These are phyloP conservation scores for Carduelis carduelis DNA, from an alignment of 2,797 vertebrate genomes.

Conservation along the genomic window DNA sequence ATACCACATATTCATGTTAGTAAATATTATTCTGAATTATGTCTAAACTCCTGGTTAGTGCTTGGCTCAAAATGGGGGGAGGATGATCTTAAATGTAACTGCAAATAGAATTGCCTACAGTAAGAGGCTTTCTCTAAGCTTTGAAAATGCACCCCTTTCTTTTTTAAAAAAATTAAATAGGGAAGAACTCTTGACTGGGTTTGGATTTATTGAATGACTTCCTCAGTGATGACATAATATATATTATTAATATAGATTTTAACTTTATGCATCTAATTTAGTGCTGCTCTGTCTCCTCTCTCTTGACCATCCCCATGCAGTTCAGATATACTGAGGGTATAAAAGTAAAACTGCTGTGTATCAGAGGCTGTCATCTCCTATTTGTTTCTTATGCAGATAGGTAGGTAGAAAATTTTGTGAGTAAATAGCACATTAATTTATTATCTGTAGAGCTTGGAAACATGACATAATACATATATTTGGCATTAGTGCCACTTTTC, in stretches of 20 bases:
- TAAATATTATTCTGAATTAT: neutral
- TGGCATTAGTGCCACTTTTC: neutral
- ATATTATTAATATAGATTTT: neutral
- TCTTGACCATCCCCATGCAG: neutral
- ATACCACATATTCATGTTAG: neutral
- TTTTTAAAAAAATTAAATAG: accelerated
- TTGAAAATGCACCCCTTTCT: neutral
- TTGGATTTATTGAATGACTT: neutral
- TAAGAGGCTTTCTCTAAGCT: neutral
- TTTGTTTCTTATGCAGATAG: neutral
- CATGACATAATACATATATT: neutral
- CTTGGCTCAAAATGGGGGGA: neutral
- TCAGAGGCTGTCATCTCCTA: neutral
- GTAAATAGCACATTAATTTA: neutral
- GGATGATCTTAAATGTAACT: neutral
- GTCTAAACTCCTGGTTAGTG: neutral
- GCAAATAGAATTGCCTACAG: neutral
- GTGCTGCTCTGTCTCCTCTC: neutral
- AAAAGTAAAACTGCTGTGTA: neutral
- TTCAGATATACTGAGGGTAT: neutral
- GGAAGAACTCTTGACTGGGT: neutral
- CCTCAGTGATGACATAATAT: neutral
- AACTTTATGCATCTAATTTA: neutral
- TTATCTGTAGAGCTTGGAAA: neutral
- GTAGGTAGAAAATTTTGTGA: neutral